Percentiles rank a stretch among this genome's conserved stretches.
phyloP scores from a whole-genome alignment of 23 tunicate genomes.

The Aplidium turbinatum region DNA sequence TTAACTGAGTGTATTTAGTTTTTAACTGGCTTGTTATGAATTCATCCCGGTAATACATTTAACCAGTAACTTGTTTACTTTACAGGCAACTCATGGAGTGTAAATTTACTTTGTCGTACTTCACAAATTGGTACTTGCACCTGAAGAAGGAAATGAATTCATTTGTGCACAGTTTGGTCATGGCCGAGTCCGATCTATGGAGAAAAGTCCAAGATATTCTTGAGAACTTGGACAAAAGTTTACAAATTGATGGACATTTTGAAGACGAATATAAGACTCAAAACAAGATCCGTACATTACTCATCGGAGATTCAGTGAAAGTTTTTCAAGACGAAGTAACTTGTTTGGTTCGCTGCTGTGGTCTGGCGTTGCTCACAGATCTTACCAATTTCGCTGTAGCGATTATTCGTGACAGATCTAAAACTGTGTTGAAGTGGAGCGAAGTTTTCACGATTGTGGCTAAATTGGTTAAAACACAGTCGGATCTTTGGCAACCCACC shows the following conservation, averaged over 20 bases:
- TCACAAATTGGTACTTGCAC: constrained; percentile 14
- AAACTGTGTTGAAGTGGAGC: neutral
- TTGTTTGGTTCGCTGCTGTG: neutral
- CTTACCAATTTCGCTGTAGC: neutral
- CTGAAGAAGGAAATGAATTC: constrained; percentile 8
- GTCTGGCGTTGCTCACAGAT: neutral
- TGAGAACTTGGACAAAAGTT: constrained; percentile 21
- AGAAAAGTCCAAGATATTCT: neutral
- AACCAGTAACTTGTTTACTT: no score
- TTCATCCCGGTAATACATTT: no score
- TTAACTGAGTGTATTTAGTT: no score
- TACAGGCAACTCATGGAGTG: constrained; percentile 18
- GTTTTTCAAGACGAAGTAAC: neutral
- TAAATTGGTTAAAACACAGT: neutral
- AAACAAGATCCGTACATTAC: neutral
- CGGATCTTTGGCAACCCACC: neutral
- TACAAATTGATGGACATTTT: neutral
- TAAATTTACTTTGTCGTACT: constrained; percentile 20
- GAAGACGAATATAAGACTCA: constrained; percentile 23
- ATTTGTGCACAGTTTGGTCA: neutral
- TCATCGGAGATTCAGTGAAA: neutral
- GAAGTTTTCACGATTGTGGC: neutral
- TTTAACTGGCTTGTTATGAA: no score
- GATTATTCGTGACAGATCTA: neutral
- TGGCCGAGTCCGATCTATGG: neutral